These are phyloP conservation scores for Nemurella pictetii DNA, from an alignment of 2,888 invertebrate species.

Conservation along the genomic window DNA sequence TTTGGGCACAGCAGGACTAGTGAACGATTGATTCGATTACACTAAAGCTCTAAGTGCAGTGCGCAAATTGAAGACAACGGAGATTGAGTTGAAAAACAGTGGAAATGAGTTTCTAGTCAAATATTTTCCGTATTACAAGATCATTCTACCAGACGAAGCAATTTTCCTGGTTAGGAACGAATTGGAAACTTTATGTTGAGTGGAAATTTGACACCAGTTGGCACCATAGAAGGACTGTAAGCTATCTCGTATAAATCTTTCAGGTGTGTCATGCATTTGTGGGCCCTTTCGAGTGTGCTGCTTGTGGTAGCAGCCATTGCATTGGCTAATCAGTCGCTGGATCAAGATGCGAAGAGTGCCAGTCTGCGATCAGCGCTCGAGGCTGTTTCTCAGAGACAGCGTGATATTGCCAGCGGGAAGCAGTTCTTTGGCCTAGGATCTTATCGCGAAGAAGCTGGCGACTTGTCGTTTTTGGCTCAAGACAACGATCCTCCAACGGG, in stretches of 20 bases:
- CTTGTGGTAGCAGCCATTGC: neutral
- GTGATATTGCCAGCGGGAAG: slow-evolving; percentile 46
- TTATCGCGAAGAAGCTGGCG: slow-evolving; percentile 17
- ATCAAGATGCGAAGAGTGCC: slow-evolving; percentile 46
- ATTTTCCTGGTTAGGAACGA: no score
- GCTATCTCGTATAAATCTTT: no score
- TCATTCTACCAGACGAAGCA: no score
- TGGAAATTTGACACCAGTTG: no score
- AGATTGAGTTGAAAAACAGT: neutral
- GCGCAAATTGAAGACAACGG: neutral
- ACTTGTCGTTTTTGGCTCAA: neutral
- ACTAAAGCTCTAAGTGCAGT: neutral
- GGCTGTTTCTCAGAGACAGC: slow-evolving; percentile 58
- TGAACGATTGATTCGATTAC: neutral
- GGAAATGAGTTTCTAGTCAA: no score
- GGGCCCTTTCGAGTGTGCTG: neutral
- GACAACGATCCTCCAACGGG: neutral
- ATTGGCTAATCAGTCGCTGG: neutral
- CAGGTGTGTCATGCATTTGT: slow-evolving; percentile 11
- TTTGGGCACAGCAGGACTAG: neutral
- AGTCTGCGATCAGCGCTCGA: slow-evolving; percentile 59
- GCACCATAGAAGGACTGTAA: no score
- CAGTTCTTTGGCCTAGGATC: slow-evolving; percentile 24
- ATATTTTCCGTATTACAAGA: no score
- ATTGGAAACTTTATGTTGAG: no score